Percentiles rank a stretch among this genome's conserved stretches.
These are phyloP conservation scores for Diadumene lineata DNA, from an alignment of 92 coral and sea anemone species.

Conservation along the genomic window DNA sequence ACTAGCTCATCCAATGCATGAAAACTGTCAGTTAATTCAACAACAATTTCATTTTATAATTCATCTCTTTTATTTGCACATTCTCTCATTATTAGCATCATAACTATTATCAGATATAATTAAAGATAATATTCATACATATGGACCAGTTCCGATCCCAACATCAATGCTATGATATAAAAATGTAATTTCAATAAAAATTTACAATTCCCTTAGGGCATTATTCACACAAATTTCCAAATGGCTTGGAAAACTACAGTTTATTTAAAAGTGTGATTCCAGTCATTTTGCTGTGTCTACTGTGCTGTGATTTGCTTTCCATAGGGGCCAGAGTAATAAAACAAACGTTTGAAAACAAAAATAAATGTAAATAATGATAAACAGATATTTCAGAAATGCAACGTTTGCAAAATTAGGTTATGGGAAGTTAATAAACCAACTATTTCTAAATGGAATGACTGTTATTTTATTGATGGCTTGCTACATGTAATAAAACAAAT, in stretches of 20 bases:
- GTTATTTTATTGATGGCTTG: too few relatives aligned
- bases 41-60: not conserved
- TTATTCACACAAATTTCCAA: constrained; percentile 17
- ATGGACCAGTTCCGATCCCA: not conserved
- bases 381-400: too few relatives aligned
- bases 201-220: constrained; percentile 27
- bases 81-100: constrained; percentile 8
- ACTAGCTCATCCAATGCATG: too few relatives aligned
- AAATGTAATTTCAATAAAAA: constrained; percentile 48
- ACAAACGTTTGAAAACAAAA: constrained; percentile 16
- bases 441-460: too few relatives aligned
- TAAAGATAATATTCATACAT: constrained; percentile 27
- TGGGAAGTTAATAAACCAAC: too few relatives aligned
- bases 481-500: too few relatives aligned
- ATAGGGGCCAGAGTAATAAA: constrained; percentile 8
- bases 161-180: constrained; percentile 23
- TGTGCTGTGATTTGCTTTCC: constrained; percentile 11
- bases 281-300: constrained; percentile 2
- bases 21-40: too few relatives aligned
- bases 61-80: constrained; percentile 16
- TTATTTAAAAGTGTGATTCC: constrained; percentile 18
- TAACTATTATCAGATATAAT: constrained; percentile 18
- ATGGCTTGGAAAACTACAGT: constrained; percentile 15
- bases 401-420: too few relatives aligned
- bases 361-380: too few relatives aligned